Evolutionary conservation across 2,888 invertebrate genomes (phyloP).

Genomic region (Drosophila helvetica): DNA sequence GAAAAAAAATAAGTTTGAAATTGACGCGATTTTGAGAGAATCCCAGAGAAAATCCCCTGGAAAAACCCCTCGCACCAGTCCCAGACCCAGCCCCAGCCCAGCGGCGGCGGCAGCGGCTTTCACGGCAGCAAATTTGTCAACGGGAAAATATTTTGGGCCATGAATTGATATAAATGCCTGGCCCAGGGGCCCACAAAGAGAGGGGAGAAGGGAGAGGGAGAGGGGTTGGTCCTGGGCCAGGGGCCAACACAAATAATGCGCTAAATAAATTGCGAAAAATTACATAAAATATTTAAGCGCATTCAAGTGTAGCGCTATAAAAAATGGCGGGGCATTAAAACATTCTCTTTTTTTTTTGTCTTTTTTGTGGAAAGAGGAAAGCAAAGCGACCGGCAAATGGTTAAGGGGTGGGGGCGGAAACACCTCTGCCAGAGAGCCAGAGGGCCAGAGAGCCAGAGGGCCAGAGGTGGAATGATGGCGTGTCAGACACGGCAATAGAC

Average conservation of each 20-base stretch:
- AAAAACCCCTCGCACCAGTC: neutral
- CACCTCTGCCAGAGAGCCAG: neutral
- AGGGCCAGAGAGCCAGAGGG: too few relatives aligned
- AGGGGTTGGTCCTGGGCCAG: slow-evolving; percentile 13
- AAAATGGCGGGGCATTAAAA: slow-evolving; percentile 77
- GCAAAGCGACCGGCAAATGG: slow-evolving; percentile 75
- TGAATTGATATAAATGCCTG: slow-evolving; percentile 75
- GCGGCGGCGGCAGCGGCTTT: neutral
- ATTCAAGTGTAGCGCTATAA: slow-evolving; percentile 78
- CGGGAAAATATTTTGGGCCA: slow-evolving; percentile 29
- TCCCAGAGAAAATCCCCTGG: neutral
- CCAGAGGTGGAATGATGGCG: slow-evolving; percentile 49
- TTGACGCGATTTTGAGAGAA: slow-evolving; percentile 43
- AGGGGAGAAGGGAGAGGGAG: too few relatives aligned
- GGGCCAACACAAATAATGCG: slow-evolving; percentile 64
- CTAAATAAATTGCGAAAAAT: slow-evolving; percentile 80
- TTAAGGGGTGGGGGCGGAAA: slow-evolving; percentile 11
- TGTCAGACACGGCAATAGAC: slow-evolving; percentile 69
- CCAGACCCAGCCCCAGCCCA: too few relatives aligned
- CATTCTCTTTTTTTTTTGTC: slow-evolving; percentile 46
- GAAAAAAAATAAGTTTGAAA: slow-evolving; percentile 56
- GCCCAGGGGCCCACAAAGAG: slow-evolving; percentile 21
- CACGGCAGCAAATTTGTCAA: slow-evolving; percentile 64
- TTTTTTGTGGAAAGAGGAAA: slow-evolving; percentile 45
- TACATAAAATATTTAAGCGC: slow-evolving; percentile 79